Evolutionary conservation across 2,888 invertebrate species (phyloP).

Genomic region (Protodeltote pygarga): DNA sequence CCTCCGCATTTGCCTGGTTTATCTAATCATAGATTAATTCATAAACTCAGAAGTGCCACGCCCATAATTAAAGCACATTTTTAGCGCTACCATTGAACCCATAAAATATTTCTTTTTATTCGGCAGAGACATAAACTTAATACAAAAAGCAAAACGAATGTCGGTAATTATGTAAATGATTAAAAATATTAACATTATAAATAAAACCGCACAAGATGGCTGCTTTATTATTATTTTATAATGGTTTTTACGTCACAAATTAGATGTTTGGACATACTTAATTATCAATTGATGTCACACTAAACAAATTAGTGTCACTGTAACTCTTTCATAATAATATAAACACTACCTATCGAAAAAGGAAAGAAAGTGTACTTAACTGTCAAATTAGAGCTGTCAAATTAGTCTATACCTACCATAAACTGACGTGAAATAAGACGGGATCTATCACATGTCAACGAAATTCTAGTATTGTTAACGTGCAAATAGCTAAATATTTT

Average conservation of each 20-base stretch:
- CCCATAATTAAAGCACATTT: slow-evolving; percentile 38
- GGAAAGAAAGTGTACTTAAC: no score
- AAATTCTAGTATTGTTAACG: no score
- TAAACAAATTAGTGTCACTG: no score
- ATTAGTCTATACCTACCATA: no score
- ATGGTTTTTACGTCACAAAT: slow-evolving; percentile 64
- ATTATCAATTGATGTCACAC: no score
- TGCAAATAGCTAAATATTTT: no score
- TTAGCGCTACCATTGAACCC: slow-evolving; percentile 47
- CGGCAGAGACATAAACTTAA: slow-evolving; percentile 49
- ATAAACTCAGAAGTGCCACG: slow-evolving; percentile 38
- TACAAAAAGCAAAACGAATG: slow-evolving; percentile 32
- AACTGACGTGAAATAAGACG: no score
- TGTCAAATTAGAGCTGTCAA: no score
- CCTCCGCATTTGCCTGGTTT: slow-evolving; percentile 20
- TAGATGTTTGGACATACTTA: slow-evolving; percentile 68
- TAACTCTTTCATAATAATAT: no score
- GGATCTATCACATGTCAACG: no score
- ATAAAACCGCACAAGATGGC: slow-evolving; percentile 49
- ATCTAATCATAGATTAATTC: slow-evolving; percentile 43
- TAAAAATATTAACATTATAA: slow-evolving; percentile 52
- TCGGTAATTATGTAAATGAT: slow-evolving; percentile 53
- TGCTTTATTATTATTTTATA: slow-evolving; percentile 52
- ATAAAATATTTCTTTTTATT: slow-evolving; percentile 42
- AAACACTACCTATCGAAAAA: no score